A percentile compares a stretch with the other conserved stretches of the same genome.
Evolutionary conservation across 2,113 vertebrate species (phyloP).

Genomic region (Entosphenus tridentatus): DNA sequence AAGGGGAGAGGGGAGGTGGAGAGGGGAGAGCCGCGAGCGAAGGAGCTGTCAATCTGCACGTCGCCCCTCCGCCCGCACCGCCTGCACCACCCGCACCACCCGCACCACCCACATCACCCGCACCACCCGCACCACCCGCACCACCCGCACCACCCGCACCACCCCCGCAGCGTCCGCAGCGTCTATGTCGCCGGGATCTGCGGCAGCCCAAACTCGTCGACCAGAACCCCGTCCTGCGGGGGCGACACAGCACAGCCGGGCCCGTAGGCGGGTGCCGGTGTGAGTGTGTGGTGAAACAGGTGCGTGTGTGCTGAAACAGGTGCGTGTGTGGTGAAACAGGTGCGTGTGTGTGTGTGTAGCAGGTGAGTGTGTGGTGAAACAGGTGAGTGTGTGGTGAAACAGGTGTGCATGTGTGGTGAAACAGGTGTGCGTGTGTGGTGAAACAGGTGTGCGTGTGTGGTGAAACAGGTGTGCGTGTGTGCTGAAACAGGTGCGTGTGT

Average conservation of each 20-base stretch:
- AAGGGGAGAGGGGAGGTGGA: not conserved
- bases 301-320: not conserved
- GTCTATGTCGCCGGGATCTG: conserved; percentile 76
- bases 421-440: not conserved
- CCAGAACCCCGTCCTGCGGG: conserved; percentile 67
- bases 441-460: not conserved
- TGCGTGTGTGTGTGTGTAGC: not conserved
- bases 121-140: too few relatives aligned
- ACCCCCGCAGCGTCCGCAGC: not conserved
- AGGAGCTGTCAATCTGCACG: not conserved
- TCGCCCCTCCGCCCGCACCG: not conserved
- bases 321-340: too few relatives aligned
- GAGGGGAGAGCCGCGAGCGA: not conserved
- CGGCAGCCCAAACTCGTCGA: conserved; percentile 86
- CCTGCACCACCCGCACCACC: too few relatives aligned
- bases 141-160: too few relatives aligned
- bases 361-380: not conserved
- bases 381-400: not conserved
- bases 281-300: not conserved
- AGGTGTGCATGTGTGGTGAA: not conserved
- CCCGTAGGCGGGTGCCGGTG: not conserved
- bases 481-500: too few relatives aligned
- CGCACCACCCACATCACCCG: too few relatives aligned
- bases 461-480: too few relatives aligned
- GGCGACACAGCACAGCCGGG: conserved; percentile 5